These are phyloP conservation scores for Rhorus exstirpatorius DNA, from an alignment of 2,888 invertebrate species.

Conservation along the genomic window DNA sequence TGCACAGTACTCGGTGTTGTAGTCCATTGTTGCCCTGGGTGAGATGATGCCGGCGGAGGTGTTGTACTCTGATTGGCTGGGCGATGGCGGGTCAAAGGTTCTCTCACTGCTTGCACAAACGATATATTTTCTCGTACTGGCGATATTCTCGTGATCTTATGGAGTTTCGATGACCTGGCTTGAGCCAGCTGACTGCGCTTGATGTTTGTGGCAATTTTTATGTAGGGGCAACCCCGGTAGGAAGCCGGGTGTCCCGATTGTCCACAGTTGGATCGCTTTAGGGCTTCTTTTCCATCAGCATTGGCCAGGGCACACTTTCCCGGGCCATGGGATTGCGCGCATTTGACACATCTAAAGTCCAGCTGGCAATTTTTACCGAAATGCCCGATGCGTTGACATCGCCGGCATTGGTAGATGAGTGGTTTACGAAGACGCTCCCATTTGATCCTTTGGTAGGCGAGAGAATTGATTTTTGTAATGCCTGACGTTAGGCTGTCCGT, in stretches of 20 bases:
- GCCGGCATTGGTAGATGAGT: neutral
- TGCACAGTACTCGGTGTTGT: too few relatives aligned
- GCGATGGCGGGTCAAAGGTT: too few relatives aligned
- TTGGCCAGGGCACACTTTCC: neutral
- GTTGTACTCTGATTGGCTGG: too few relatives aligned
- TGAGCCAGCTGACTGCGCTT: neutral
- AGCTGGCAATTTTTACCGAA: conserved; percentile 37
- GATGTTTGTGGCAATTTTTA: conserved; percentile 2
- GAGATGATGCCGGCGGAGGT: too few relatives aligned
- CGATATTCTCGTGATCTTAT: neutral
- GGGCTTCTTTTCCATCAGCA: neutral
- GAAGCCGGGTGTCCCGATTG: conserved; percentile 45
- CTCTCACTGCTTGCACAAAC: too few relatives aligned
- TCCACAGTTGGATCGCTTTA: conserved; percentile 47
- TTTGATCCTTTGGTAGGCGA: neutral
- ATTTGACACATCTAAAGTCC: conserved; percentile 58
- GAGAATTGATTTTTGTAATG: neutral
- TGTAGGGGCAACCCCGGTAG: conserved; percentile 48
- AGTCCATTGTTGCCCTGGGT: too few relatives aligned
- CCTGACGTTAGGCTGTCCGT: neutral
- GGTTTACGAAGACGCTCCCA: conserved; percentile 3
- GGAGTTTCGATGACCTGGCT: neutral
- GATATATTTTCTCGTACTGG: neutral
- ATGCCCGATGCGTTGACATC: conserved; percentile 56
- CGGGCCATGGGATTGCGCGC: conserved; percentile 8